These are phyloP conservation scores for Lordiphosa stackelbergi DNA, from an alignment of 1,140 invertebrate species.

Conservation along the genomic window DNA sequence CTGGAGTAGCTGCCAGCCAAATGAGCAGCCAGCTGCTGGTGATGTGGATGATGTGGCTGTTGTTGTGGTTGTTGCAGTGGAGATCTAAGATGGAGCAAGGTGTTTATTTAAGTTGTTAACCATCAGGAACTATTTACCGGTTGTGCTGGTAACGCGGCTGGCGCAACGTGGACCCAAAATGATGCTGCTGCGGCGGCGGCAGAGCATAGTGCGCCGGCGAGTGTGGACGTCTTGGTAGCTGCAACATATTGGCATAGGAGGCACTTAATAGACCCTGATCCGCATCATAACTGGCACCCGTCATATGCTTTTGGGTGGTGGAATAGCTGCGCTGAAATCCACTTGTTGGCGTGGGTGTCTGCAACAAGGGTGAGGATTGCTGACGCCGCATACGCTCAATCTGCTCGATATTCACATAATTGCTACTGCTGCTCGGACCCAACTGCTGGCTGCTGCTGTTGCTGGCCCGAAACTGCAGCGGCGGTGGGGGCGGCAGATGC, in stretches of 20 bases:
- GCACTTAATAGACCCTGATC: constrained; percentile 48
- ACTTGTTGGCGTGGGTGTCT: constrained; percentile 17
- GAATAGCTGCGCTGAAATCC: constrained; percentile 72
- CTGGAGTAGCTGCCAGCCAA: constrained; percentile 62
- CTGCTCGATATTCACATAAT: constrained; percentile 80
- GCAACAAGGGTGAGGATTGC: constrained; percentile 63
- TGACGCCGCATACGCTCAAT: constrained; percentile 78
- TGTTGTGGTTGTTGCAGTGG: constrained; percentile 49
- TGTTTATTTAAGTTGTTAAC: neutral
- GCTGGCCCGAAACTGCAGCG: constrained; percentile 49
- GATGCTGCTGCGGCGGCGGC: constrained; percentile 40
- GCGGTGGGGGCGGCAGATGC: constrained; percentile 35
- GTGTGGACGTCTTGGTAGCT: constrained; percentile 43
- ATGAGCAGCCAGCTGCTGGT: constrained; percentile 36
- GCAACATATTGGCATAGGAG: constrained; percentile 64
- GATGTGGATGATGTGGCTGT: constrained; percentile 13
- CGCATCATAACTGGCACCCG: constrained; percentile 39
- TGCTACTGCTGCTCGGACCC: constrained; percentile 70
- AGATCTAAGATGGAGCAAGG: constrained; percentile 19
- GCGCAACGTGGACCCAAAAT: constrained; percentile 43
- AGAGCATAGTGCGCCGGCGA: constrained; percentile 55
- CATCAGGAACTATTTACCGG: constrained; percentile 21
- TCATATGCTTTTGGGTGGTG: constrained; percentile 61
- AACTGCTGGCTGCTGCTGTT: constrained; percentile 52
- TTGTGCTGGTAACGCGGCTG: constrained; percentile 46